Percentiles rank a stretch among this genome's conserved stretches.
Conservation (phyloP, 37 sponge, comb jelly and placozoan species). For the Amphimedon queenslandica region DNA sequence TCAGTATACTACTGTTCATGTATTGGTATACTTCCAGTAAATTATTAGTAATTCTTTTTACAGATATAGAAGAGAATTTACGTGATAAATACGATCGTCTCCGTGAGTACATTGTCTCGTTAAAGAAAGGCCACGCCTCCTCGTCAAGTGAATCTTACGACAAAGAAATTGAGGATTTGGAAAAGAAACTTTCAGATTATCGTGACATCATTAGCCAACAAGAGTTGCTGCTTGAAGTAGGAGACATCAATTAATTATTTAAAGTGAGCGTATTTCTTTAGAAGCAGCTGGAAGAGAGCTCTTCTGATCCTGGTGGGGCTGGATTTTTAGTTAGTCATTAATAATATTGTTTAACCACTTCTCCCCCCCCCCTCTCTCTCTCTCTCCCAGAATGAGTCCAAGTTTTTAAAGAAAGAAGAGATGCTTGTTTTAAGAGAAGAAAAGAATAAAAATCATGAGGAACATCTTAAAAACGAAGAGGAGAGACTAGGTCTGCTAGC, state of each 20-base stretch:
- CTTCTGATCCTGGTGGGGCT: too few relatives aligned
- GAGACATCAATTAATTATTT: not conserved
- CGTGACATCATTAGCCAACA: constrained; percentile 33
- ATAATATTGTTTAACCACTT: not conserved
- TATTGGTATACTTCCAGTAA: too few relatives aligned
- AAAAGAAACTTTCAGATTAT: constrained; percentile 24
- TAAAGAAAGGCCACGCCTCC: not conserved
- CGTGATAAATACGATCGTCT: constrained; percentile 17
- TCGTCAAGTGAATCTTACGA: not conserved
- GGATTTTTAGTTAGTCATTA: too few relatives aligned
- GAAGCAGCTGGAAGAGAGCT: too few relatives aligned
- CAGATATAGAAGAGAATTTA: constrained; percentile 37
- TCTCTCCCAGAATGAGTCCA: not conserved
- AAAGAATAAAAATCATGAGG: not conserved
- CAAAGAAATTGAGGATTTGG: constrained; percentile 17
- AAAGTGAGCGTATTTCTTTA: too few relatives aligned
- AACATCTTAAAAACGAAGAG: constrained; percentile 9
- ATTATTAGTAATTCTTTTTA: not conserved
- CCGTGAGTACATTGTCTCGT: constrained; percentile 13
- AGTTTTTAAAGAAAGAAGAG: not conserved
- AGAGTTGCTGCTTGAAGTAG: constrained; percentile 17
- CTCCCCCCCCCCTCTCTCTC: not conserved
- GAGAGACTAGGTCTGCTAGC: not conserved
- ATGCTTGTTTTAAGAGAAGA: not conserved
- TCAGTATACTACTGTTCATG: not conserved